A percentile compares a stretch with the other conserved stretches of the same genome.
These are phyloP conservation scores for Seriola aureovittata DNA, from an alignment of 2,113 vertebrate genomes.

Conservation along the genomic window DNA sequence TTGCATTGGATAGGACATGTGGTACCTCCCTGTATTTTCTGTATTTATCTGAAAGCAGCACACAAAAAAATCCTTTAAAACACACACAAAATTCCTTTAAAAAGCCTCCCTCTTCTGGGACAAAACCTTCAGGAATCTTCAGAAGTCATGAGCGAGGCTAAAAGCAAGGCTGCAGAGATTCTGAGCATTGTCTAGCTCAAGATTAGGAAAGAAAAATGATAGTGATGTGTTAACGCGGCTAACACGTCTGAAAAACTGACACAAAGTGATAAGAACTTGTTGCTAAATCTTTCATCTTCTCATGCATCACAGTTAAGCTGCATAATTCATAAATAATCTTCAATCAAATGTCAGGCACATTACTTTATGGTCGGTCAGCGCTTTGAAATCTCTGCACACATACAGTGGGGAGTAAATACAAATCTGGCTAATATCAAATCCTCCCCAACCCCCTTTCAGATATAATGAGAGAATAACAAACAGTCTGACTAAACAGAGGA, in stretches of 20 bases:
- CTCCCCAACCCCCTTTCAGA: not conserved
- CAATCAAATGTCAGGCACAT: conserved; percentile 60
- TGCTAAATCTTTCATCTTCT: conserved; percentile 32
- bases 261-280: conserved; percentile 35
- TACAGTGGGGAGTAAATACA: conserved; percentile 32
- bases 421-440: conserved; percentile 23
- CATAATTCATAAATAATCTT: conserved; percentile 67
- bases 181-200: conserved; percentile 10
- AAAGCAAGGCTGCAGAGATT: conserved; percentile 34
- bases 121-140: conserved; percentile 8
- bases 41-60: conserved; percentile 8
- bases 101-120: not conserved
- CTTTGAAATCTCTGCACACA: conserved; percentile 40
- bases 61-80: not conserved
- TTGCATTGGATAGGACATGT: not conserved
- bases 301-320: conserved; percentile 25
- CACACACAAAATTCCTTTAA: not conserved
- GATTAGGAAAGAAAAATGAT: conserved; percentile 51
- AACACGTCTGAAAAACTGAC: conserved; percentile 25
- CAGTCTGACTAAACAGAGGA: conserved; percentile 39
- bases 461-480: conserved; percentile 26
- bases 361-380: conserved; percentile 54
- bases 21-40: conserved; percentile 4
- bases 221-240: conserved; percentile 32
- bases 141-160: not conserved